Percentiles rank a stretch among this genome's conserved stretches.
phyloP scores from a whole-genome alignment of 1,140 invertebrate genomes.

The Cherax destructor region DNA sequence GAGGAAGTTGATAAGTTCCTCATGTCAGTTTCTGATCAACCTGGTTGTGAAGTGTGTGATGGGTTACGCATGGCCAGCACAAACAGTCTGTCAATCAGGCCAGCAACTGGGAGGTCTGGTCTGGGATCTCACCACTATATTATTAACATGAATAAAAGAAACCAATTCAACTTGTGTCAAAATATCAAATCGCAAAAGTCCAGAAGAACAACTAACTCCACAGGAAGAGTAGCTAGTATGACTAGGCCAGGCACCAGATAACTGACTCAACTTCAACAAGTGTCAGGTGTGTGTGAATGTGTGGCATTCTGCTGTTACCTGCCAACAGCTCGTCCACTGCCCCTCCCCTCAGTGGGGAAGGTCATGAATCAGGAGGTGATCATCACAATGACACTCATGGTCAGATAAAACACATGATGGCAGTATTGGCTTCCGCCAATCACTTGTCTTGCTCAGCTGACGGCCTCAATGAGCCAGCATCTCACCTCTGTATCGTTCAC shows the following conservation, averaged over 20 bases:
- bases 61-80: no score
- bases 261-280: not conserved
- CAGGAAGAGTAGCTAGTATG: not conserved
- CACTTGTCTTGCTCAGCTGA: constrained; percentile 14
- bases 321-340: not conserved
- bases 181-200: no score
- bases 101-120: no score
- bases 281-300: not conserved
- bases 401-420: constrained; percentile 39
- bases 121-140: no score
- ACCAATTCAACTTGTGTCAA: no score
- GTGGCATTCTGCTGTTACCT: not conserved
- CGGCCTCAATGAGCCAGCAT: constrained; percentile 7
- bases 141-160: no score
- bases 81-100: no score
- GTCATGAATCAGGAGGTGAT: constrained; percentile 39
- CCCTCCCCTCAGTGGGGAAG: not conserved
- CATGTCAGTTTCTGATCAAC: no score
- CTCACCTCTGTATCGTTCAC: constrained; percentile 15
- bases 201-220: not conserved
- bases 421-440: constrained; percentile 18
- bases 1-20: no score
- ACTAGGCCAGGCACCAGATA: not conserved
- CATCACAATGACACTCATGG: constrained; percentile 6
- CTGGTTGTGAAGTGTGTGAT: no score